Evolutionary conservation across 2,113 vertebrate genomes (phyloP).

Genomic region (Boulengeromyrus knoepffleri): DNA sequence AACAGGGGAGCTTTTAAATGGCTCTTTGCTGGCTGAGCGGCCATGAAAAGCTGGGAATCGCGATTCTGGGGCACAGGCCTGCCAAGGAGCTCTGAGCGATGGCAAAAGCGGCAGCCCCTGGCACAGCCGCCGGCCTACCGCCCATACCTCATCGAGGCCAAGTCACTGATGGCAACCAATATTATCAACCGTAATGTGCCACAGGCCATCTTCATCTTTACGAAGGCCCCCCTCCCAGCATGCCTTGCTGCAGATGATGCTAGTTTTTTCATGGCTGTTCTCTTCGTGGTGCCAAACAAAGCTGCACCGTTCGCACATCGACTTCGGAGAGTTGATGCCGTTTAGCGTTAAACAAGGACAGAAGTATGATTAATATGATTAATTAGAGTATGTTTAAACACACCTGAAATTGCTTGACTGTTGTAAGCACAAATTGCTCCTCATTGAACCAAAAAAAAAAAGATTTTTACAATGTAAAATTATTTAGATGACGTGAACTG

Average conservation of each 20-base stretch:
- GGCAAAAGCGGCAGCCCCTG: background rate
- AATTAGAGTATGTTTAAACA: background rate
- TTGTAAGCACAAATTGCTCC: background rate
- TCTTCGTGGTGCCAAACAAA: background rate
- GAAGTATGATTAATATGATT: too few relatives aligned
- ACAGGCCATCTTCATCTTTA: background rate
- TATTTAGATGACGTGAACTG: background rate
- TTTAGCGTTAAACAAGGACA: background rate
- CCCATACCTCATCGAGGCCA: background rate
- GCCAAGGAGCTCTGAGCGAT: conserved; percentile 3
- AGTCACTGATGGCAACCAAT: background rate
- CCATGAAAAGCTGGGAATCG: conserved; percentile 66
- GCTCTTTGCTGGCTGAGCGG: conserved; percentile 67
- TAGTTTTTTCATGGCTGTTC: background rate
- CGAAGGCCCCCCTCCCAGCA: background rate
- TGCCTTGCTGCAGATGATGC: background rate
- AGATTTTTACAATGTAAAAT: background rate
- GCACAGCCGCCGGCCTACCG: background rate
- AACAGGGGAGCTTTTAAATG: conserved; percentile 76
- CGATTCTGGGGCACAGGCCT: conserved; percentile 52
- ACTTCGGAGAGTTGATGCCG: background rate
- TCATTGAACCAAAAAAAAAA: background rate
- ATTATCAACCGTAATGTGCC: background rate
- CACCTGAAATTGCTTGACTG: background rate
- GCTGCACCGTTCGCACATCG: background rate